Evolutionary conservation across 2,888 invertebrate genomes (phyloP), one percentile per base, ranked within the genome.

Genomic region (Mantis religiosa): DNA sequence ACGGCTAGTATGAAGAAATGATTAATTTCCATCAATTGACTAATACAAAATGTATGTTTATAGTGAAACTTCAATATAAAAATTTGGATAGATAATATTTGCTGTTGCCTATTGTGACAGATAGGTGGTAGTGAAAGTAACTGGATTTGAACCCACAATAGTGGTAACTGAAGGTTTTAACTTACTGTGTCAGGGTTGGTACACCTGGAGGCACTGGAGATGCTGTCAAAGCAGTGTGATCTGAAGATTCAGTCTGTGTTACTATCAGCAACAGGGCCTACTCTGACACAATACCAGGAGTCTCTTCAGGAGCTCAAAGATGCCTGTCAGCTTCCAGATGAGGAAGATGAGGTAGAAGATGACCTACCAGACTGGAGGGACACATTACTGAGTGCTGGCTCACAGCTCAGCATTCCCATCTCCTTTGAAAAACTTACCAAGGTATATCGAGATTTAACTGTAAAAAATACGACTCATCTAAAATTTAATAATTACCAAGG

Each of bases 191-290:
- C 92, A 95, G 95, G 97, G 20, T 93, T 98, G 88, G 97, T 98
- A 0, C 98, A 98, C 92, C 94, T 98, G 90, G 98, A 98, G 94
- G 98, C 98, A 0, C 93, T 98, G 84, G 98, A 98, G 93, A 97
- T 98, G 95, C 93, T 98, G 3, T 98, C 98, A 0, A 96, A 95
- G 91, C 97, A 98, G 93, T 96, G 97, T 88, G 95, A 94, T 90
- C 95, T 97, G 91, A 96, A 97, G 92, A 94, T 97, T 91, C 95
- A 97, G 90, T 95, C 96, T 28, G 93, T 96, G 9, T 91, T 96
- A 84, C 94, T 95, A 25, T 93, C 94, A 0, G 93, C 95, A 0
- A 94, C 94, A 28, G 94, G 95, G 0, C 94, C 95, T 25, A 95
- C 96, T 54, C 93, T 96, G 85, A 94, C 93, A 83, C 96, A 96